These are phyloP conservation scores for Odontophorus gujanensis DNA, from an alignment of 2,113 vertebrate genomes.

Conservation along the genomic window DNA sequence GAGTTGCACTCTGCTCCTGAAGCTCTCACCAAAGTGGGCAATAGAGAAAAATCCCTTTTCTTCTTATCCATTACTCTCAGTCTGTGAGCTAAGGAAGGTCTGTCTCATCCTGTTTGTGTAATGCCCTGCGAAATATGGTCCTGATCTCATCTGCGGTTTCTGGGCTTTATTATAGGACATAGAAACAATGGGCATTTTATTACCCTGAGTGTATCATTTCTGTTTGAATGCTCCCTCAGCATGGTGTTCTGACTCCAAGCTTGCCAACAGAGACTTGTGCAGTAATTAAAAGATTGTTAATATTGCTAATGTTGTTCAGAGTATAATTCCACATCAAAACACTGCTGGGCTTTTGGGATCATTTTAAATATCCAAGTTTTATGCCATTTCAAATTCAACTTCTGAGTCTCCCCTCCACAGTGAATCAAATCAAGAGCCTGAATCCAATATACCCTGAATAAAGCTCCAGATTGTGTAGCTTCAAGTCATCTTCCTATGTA, in stretches of 20 bases:
- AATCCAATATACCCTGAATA: background rate
- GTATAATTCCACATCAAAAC: constrained; percentile 58
- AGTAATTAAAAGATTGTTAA: constrained; percentile 54
- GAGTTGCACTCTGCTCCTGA: background rate
- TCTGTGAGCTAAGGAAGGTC: background rate
- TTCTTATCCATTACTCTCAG: background rate
- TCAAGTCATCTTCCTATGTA: constrained; percentile 24
- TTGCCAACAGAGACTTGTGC: background rate
- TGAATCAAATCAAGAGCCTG: constrained; percentile 19
- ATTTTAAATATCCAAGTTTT: constrained; percentile 1
- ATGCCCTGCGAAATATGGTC: constrained; percentile 8
- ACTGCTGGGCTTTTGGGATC: background rate
- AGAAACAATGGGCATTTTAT: constrained; percentile 52
- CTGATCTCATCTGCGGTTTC: constrained; percentile 40
- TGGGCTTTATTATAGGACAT: background rate
- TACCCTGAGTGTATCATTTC: constrained; percentile 36
- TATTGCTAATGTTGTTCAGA: constrained; percentile 38
- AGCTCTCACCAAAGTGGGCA: background rate
- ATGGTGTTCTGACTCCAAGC: constrained; percentile 39
- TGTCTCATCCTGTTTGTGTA: background rate
- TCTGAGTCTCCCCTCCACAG: constrained; percentile 1
- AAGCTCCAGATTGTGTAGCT: constrained; percentile 38
- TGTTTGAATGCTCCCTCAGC: constrained; percentile 51
- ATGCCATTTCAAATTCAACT: constrained; percentile 39
- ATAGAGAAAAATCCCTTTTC: background rate